Conservation (phyloP, 2,888 invertebrate species). For the Molorchus minor region DNA sequence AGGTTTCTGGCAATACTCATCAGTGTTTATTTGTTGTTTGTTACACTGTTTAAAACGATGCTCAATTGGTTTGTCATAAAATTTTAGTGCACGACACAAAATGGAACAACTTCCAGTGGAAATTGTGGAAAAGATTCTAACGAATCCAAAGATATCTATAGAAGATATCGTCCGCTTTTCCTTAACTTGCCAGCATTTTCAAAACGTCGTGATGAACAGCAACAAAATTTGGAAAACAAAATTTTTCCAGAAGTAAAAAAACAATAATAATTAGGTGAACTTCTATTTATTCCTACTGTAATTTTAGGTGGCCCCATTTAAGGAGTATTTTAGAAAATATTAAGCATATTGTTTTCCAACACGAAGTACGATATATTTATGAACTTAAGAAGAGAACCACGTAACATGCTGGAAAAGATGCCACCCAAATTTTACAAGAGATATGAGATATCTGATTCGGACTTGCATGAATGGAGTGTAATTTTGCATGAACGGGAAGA, state of each 20-base stretch:
- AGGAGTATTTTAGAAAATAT: slow-evolving; percentile 54
- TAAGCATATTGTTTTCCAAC: slow-evolving; percentile 57
- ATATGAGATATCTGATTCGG: slow-evolving; percentile 62
- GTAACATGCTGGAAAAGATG: slow-evolving; percentile 60
- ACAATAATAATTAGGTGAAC: neutral
- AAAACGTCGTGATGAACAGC: slow-evolving; percentile 62
- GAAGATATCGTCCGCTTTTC: slow-evolving; percentile 66
- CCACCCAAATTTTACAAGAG: slow-evolving; percentile 62
- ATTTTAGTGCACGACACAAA: neutral
- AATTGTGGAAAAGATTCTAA: slow-evolving; percentile 57
- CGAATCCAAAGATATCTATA: slow-evolving; percentile 46
- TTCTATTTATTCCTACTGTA: too few relatives aligned
- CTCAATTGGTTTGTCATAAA: neutral
- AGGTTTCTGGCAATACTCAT: too few relatives aligned
- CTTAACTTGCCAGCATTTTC: slow-evolving; percentile 65
- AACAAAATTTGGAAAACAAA: slow-evolving; percentile 64
- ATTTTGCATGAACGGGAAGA: slow-evolving; percentile 60
- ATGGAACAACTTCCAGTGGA: slow-evolving; percentile 58
- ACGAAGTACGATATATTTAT: slow-evolving; percentile 58
- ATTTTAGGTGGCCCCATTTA: slow-evolving; percentile 62
- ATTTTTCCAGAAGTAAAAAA: slow-evolving; percentile 62
- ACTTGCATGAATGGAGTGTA: slow-evolving; percentile 61
- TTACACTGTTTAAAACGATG: neutral
- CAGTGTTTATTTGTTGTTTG: too few relatives aligned
- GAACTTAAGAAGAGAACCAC: slow-evolving; percentile 54